Conservation (phyloP, 2,888 invertebrate species). For the Tridacna gigas region DNA sequence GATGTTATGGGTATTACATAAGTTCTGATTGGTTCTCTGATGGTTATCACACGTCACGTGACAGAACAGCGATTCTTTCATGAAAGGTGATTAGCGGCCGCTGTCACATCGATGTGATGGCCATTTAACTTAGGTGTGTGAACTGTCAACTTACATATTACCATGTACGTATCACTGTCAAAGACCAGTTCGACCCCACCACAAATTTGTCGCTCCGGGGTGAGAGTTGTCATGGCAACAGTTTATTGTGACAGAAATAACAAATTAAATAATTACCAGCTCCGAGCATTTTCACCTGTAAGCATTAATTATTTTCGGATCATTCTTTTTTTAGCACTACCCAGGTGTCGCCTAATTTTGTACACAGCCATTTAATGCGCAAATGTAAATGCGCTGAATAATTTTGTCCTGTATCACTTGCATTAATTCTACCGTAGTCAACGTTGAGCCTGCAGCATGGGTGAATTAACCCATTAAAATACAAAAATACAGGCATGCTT, state of each 20-base stretch:
- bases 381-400: neutral
- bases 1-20: slow-evolving; percentile 22
- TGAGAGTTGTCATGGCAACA: slow-evolving; percentile 55
- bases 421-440: too few relatives aligned
- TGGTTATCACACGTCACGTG: slow-evolving; percentile 34
- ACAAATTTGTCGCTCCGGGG: slow-evolving; percentile 55
- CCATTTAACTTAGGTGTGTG: slow-evolving; percentile 55
- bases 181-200: slow-evolving; percentile 45
- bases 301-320: slow-evolving; percentile 25
- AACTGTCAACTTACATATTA: slow-evolving; percentile 49
- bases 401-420: too few relatives aligned
- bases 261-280: slow-evolving; percentile 63
- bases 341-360: slow-evolving; percentile 19
- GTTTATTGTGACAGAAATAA: slow-evolving; percentile 57
- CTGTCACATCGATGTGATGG: slow-evolving; percentile 47
- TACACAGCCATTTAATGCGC: slow-evolving; percentile 10
- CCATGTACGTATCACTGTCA: slow-evolving; percentile 61
- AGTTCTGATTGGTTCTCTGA: slow-evolving; percentile 31
- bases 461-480: too few relatives aligned
- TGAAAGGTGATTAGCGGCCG: slow-evolving; percentile 51
- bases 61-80: slow-evolving; percentile 17
- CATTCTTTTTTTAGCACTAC: neutral
- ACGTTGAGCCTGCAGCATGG: too few relatives aligned
- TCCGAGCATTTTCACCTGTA: slow-evolving; percentile 37
- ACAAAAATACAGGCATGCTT: too few relatives aligned